Base-by-base conservation (phyloP, 2,888 invertebrate species). In the Metallyticus violacea region DNA sequence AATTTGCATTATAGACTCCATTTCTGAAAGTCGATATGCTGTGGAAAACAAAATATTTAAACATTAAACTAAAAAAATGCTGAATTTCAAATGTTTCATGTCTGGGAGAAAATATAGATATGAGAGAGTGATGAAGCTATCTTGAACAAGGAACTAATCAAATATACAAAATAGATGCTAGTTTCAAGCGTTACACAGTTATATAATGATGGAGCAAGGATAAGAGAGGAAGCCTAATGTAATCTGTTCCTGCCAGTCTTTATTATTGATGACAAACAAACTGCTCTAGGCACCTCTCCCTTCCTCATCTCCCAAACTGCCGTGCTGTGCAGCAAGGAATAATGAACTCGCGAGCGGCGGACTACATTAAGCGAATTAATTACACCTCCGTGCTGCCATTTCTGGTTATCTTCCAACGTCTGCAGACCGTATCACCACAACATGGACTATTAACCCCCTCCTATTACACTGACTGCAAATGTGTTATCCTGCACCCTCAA, bases 301-400 rank as follows among this genome's bases (percentile, higher is more conserved):
- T 7, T 82, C 81, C n/a, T 29, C 82, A 26, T 9, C 28, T 28
- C 79, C 22, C 40, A 9, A 40, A 40, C 40, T 40, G 40, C 40
- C 15, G 1, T 62, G 15, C 79, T 22, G 27, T n/a, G 29, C 26
- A 80, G 79, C 28, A 9, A 29, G 26, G 82, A 82, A 82, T 82
- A 83, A 83, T 83, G 77, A 83, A 83, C 27, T 83, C 77, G 77
- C 22, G 40, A 62, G 40, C 40, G 83, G 77, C 29, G 7, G 29
- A 83, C 77, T 83, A 62, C 83, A 83, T 83, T 83, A 83, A 77
- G 83, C 15, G 83, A 83, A 83, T 83, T 83, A 83, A 83, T 83
- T 83, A 77, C 83, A 83, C 83, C 83, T 77, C 29, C 77, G 25
- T 29, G 77, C 83, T 77, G 83, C 83, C 83, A 77, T 77, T 83